These are phyloP conservation scores for Agrotis puta DNA, from an alignment of 2,888 invertebrate genomes.

Conservation along the genomic window DNA sequence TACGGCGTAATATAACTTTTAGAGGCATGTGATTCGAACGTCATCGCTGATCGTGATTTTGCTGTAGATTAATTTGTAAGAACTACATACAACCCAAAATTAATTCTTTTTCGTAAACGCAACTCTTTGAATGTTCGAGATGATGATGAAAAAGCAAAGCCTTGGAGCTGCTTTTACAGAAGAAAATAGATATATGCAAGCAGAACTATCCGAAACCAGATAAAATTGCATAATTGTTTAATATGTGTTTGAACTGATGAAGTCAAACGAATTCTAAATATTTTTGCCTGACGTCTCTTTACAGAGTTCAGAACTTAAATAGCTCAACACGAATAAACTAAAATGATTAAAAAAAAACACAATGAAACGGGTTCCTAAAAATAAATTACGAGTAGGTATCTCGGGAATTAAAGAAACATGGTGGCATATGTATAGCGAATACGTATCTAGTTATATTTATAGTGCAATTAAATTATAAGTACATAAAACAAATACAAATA, in stretches of 20 bases:
- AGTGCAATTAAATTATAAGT: constrained; percentile 27
- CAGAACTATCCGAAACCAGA: neutral
- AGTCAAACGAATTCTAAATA: neutral
- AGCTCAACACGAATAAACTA: neutral
- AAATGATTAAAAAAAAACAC: no score
- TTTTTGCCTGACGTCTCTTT: neutral
- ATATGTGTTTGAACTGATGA: neutral
- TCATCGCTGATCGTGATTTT: neutral
- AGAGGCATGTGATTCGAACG: neutral
- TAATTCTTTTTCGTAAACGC: neutral
- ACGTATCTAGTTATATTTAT: constrained; percentile 51
- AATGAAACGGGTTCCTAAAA: neutral
- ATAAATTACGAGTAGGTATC: neutral
- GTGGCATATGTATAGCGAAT: constrained; percentile 60
- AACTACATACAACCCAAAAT: neutral
- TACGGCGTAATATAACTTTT: neutral
- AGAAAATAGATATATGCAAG: neutral
- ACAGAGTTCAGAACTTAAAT: neutral
- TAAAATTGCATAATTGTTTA: neutral
- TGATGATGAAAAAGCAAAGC: neutral
- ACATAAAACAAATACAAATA: constrained; percentile 18
- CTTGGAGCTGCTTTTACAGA: neutral
- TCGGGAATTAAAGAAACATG: constrained; percentile 22
- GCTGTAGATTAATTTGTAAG: neutral
- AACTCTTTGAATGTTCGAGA: neutral